phyloP scores from a whole-genome alignment of 2,797 vertebrate genomes.

The Etheostoma perlongum region DNA sequence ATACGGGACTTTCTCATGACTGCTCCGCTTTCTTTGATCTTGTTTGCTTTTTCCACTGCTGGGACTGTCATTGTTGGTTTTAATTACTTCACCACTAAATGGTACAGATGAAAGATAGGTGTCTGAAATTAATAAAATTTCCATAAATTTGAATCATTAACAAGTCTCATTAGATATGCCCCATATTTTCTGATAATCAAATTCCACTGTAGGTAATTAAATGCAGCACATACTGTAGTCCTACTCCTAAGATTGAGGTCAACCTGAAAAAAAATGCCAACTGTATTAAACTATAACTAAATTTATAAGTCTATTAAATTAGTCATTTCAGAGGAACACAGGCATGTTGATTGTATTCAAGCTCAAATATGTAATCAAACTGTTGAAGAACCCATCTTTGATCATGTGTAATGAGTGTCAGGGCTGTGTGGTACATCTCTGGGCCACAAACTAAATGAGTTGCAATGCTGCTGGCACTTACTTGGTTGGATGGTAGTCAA shows the following conservation, averaged over 20 bases:
- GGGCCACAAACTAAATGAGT: constrained; percentile 77
- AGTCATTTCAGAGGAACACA: constrained; percentile 75
- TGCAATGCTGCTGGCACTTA: constrained; percentile 77
- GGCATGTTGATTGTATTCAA: constrained; percentile 72
- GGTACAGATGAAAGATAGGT: constrained; percentile 99
- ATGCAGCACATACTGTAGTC: constrained; percentile 65
- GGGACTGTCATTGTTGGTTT: constrained; percentile 95
- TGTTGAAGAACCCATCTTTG: constrained; percentile 77
- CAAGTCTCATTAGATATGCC: constrained; percentile 95
- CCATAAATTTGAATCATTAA: constrained; percentile 99
- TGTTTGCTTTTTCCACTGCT: constrained; percentile 89
- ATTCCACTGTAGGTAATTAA: constrained; percentile 83
- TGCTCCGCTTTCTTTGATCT: constrained; percentile 94
- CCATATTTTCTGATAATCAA: constrained; percentile 86
- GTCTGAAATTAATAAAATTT: constrained; percentile 99
- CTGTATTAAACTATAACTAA: constrained; percentile 72
- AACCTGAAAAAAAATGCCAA: constrained; percentile 75
- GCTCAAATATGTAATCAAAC: constrained; percentile 80
- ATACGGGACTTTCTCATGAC: constrained; percentile 90
- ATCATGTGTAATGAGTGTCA: constrained; percentile 83
- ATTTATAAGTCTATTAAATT: constrained; percentile 80
- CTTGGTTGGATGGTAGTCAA: constrained; percentile 80
- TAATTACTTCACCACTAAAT: constrained; percentile 99
- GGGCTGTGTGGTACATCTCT: constrained; percentile 72
- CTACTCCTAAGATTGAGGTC: constrained; percentile 77